Percentiles rank a stretch among this genome's conserved stretches.
These are phyloP conservation scores for Rhizoglyphus robini DNA, from an alignment of 1,140 invertebrate species.

Conservation along the genomic window DNA sequence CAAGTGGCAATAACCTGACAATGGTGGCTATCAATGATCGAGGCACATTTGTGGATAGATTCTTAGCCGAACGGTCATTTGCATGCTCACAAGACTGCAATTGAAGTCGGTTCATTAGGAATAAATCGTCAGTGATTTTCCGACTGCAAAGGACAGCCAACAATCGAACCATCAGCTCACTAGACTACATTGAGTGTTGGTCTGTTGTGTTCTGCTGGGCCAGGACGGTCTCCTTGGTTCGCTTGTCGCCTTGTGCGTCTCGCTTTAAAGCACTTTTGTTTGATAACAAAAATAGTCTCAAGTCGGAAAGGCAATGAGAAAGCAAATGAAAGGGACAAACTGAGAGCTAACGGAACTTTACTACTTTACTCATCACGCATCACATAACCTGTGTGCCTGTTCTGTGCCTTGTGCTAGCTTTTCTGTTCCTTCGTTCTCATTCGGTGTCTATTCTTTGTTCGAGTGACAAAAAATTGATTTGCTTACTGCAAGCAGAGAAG, in stretches of 20 bases:
- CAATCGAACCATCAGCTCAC: no score
- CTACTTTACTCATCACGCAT: constrained; percentile 13
- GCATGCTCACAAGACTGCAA: not conserved
- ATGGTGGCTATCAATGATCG: no score
- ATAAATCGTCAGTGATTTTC: not conserved
- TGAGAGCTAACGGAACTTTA: not conserved
- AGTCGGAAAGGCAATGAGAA: not conserved
- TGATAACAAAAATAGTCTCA: not conserved
- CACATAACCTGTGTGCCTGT: not conserved
- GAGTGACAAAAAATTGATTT: constrained; percentile 6
- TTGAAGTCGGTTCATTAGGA: not conserved
- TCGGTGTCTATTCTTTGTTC: not conserved
- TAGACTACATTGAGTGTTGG: not conserved
- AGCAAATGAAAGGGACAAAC: not conserved
- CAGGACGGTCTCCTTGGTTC: not conserved
- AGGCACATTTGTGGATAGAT: no score
- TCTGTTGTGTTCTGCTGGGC: not conserved
- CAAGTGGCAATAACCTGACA: no score
- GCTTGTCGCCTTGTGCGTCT: not conserved
- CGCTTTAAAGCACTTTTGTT: not conserved
- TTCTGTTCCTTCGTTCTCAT: constrained; percentile 1
- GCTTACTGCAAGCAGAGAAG: no score
- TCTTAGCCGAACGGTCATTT: not conserved
- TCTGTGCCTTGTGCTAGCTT: not conserved
- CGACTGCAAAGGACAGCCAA: not conserved